Percentiles rank a stretch among this genome's conserved stretches.
Conservation (phyloP, 2,888 invertebrate species). For the Chrysolina oricalcia region DNA sequence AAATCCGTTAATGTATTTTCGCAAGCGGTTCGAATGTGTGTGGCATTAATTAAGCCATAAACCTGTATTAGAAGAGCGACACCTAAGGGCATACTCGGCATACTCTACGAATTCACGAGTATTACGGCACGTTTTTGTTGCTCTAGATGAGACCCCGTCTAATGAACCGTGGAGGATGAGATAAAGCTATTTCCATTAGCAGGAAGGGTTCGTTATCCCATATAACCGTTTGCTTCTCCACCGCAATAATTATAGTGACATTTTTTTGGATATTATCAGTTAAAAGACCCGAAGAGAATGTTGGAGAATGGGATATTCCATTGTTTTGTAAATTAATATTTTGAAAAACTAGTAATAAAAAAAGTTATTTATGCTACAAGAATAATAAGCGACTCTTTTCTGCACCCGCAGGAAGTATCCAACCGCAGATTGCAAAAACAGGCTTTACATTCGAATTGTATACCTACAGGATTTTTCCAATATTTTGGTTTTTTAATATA, state of each 20-base stretch:
- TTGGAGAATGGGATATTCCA: no score
- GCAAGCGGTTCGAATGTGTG: conserved; percentile 7
- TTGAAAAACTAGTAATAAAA: no score
- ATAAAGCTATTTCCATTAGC: neutral
- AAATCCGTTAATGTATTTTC: neutral
- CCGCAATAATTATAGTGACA: neutral
- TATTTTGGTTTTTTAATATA: no score
- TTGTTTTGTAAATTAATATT: no score
- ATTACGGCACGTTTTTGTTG: neutral
- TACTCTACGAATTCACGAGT: neutral
- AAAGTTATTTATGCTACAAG: no score
- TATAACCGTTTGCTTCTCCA: neutral
- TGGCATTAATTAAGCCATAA: neutral
- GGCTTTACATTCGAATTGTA: no score
- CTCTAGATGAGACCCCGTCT: neutral
- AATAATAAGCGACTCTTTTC: no score
- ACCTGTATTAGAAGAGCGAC: neutral
- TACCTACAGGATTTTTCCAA: no score
- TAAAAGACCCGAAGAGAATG: no score
- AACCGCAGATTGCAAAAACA: no score
- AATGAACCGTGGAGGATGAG: neutral
- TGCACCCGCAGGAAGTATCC: no score
- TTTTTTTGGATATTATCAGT: no score
- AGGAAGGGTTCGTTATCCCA: neutral
- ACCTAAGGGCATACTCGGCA: neutral